Evolutionary conservation across 2,888 invertebrate genomes (phyloP).

Genomic region (Osedax fenrisi): DNA sequence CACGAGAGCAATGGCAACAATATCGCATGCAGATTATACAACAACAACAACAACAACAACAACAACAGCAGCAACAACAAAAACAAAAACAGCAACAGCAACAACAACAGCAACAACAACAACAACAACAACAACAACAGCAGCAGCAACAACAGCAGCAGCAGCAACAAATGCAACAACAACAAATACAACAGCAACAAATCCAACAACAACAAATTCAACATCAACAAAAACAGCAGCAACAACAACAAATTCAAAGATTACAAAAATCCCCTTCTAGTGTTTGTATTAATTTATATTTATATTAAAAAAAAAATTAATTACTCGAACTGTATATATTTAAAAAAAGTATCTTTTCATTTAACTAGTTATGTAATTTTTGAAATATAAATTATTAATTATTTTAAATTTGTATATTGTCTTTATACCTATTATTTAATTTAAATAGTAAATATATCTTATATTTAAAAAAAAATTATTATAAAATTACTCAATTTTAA

Average conservation of each 20-base stretch:
- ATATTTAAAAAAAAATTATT: too few relatives aligned
- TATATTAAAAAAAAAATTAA: too few relatives aligned
- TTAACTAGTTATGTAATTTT: too few relatives aligned
- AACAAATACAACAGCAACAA: conserved; percentile 3
- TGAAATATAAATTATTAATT: too few relatives aligned
- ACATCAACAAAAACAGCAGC: not conserved
- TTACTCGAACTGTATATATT: too few relatives aligned
- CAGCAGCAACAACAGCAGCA: not conserved
- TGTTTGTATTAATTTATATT: not conserved
- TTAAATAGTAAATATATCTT: too few relatives aligned
- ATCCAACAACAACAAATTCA: too few relatives aligned
- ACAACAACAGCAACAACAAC: conserved; percentile 15
- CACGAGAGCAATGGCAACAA: not conserved
- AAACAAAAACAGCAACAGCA: conserved; percentile 12
- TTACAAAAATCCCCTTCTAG: not conserved
- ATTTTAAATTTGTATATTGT: too few relatives aligned
- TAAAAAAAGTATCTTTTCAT: too few relatives aligned
- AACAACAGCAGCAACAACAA: not conserved
- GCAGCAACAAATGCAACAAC: not conserved
- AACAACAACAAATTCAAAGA: conserved; percentile 12
- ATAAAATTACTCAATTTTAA: too few relatives aligned
- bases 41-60: conserved; percentile 9
- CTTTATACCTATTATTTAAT: too few relatives aligned
- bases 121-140: not conserved
- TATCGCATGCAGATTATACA: not conserved